A percentile compares a stretch with the other conserved stretches of the same genome.
phyloP scores from a whole-genome alignment of 64 coral and sea anemone species.

The Actinia equina region DNA sequence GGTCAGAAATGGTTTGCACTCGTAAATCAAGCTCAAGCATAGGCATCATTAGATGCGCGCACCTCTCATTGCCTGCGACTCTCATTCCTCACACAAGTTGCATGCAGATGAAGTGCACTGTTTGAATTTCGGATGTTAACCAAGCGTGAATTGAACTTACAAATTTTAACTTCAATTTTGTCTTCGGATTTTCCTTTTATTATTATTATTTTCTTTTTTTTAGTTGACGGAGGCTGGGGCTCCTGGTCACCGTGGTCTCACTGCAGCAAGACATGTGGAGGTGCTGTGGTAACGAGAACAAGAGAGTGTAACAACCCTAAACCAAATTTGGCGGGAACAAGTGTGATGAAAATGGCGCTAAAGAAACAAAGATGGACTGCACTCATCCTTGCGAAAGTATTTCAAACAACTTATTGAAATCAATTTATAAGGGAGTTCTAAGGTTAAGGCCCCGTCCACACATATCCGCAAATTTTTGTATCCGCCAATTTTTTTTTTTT shows the following conservation, averaged over 20 bases:
- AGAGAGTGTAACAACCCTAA: slow-evolving; percentile 42
- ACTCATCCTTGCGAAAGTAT: slow-evolving; percentile 50
- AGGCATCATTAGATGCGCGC: too few species aligned
- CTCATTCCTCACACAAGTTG: too few species aligned
- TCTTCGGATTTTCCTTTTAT: neutral
- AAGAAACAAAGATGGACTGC: slow-evolving; percentile 51
- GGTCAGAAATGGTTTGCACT: neutral
- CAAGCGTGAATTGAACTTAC: neutral
- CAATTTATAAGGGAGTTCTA: neutral
- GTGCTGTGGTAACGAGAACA: slow-evolving; percentile 31
- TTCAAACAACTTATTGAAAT: neutral
- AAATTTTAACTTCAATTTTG: neutral
- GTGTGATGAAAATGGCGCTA: slow-evolving; percentile 37
- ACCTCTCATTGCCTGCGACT: too few species aligned
- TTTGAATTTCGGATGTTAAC: too few species aligned
- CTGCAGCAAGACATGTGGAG: slow-evolving; percentile 57
- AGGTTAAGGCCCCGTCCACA: too few species aligned
- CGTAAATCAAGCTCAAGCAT: too few species aligned
- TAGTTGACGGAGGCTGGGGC: slow-evolving; percentile 57
- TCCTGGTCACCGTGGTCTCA: slow-evolving; percentile 37
- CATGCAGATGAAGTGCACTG: too few species aligned
- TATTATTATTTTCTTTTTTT: neutral
- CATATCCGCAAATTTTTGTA: too few species aligned
- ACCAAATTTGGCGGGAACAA: slow-evolving; percentile 31
- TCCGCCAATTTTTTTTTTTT: too few species aligned